Base-by-base conservation (phyloP, 2,113 vertebrate species). In the Zonotrichia leucophrys region DNA sequence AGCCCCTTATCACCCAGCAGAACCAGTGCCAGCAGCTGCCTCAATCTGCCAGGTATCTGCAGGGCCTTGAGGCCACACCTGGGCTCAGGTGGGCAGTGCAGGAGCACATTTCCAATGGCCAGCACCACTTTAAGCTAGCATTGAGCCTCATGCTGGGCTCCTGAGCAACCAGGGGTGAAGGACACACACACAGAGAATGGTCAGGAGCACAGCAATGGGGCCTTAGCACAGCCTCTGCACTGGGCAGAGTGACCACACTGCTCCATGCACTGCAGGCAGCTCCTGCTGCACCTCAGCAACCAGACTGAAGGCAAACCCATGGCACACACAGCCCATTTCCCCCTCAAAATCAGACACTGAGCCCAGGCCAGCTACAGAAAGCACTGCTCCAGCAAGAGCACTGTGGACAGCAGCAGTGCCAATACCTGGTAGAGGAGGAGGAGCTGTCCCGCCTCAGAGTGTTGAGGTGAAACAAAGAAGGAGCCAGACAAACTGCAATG, bases 381-480 rank as follows among this genome's bases (percentile, higher is more conserved):
- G 28, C 55, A 8, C 2, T 30, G 23, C 15, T 69, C 31, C n/a
- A 58, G 63, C 44, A 46, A 19, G 35, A 31, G 3, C 11, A 5
- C 21, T 8, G 23, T 1, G 16, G 60, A 17, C n/a, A 83, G 63
- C 67, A 72, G 66, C 69, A 75, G 8, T 10, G 15, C 41, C 25
- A 30, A 28, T 96, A 98, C 98, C 98, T 98, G 14, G 91, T 74
- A 11, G 97, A 96, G 30, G 95, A 94, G 53, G 94, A 97, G 72
- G 97, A 96, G 50, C 96, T 97, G 37, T 98, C 98, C 78, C 97
- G 97, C 82, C 98, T 98, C 69, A 98, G 73, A 14, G 96, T 97
- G 97, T 98, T 98, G 69, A 99, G 98, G 97, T 99, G 99, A 93
- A 99, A 99, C 35, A 99, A 97, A 7, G 98, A 98, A 4, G 99